These are phyloP conservation scores for Epizoanthus fatuus DNA, from an alignment of 92 coral and sea anemone species.

Conservation along the genomic window DNA sequence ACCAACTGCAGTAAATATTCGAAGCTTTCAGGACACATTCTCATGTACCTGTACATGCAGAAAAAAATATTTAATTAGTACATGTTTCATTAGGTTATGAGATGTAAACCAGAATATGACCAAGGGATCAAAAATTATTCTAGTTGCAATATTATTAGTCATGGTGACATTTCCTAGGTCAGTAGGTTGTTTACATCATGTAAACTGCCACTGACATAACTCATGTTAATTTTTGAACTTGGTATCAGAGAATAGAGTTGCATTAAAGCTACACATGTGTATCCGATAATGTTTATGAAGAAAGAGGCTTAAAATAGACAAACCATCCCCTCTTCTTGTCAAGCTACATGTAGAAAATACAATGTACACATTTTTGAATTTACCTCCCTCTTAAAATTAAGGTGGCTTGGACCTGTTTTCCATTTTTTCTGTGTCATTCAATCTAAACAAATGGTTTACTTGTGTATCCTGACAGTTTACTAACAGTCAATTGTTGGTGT, in stretches of 20 bases:
- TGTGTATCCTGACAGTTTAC: too few species aligned
- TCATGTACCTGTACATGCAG: not conserved
- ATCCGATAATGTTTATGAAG: too few species aligned
- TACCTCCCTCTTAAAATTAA: not conserved
- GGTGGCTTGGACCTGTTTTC: too few species aligned
- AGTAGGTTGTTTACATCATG: not conserved
- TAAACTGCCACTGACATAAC: not conserved
- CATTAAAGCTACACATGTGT: conserved; percentile 8
- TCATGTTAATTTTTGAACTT: not conserved
- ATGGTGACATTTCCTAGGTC: not conserved
- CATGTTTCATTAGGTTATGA: not conserved
- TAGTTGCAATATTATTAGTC: too few species aligned
- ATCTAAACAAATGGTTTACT: too few species aligned
- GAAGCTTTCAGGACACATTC: conserved; percentile 24
- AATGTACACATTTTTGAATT: conserved; percentile 3
- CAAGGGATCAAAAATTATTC: too few species aligned
- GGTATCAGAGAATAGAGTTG: conserved; percentile 12
- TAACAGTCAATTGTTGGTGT: too few species aligned
- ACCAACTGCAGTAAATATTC: conserved; percentile 5
- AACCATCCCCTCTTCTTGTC: not conserved
- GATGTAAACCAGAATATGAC: too few species aligned
- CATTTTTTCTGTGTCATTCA: too few species aligned
- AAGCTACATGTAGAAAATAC: conserved; percentile 14
- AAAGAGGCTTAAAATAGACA: too few species aligned
- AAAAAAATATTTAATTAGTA: not conserved